Conservation (phyloP, 2,797 vertebrate genomes). For the Hybognathus amarus region DNA sequence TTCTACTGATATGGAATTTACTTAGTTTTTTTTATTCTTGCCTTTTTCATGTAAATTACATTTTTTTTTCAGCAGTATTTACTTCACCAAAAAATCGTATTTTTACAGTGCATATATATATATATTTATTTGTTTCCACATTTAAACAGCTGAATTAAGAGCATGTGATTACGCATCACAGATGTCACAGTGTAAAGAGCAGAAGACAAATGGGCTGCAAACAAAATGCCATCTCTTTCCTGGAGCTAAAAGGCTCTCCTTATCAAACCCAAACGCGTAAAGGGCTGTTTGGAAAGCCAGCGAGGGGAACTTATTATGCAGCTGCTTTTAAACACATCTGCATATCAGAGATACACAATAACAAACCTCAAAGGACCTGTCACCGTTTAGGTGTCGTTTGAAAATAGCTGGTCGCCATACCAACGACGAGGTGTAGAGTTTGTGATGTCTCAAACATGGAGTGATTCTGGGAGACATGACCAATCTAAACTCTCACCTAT, state of each 20-base stretch:
- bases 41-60: too few relatives aligned
- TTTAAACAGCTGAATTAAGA: neutral
- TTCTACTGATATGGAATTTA: too few relatives aligned
- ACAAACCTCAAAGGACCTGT: conserved; percentile 39
- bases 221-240: conserved; percentile 51
- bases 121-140: neutral
- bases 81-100: too few relatives aligned
- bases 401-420: conserved; percentile 58
- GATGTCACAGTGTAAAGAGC: neutral
- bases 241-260: conserved; percentile 55
- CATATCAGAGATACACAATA: conserved; percentile 42
- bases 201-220: conserved; percentile 13
- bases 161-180: neutral
- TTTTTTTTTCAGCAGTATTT: too few relatives aligned
- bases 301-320: conserved; percentile 31
- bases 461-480: conserved; percentile 5
- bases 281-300: conserved; percentile 2
- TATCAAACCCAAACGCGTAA: conserved; percentile 54
- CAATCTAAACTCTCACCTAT: conserved; percentile 2
- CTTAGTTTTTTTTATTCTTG: too few relatives aligned
- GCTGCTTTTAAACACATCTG: conserved; percentile 38
- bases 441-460: neutral
- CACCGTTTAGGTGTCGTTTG: conserved; percentile 17
- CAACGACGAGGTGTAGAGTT: conserved; percentile 24
- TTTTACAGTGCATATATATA: too few relatives aligned